phyloP scores from a whole-genome alignment of 1,140 invertebrate genomes.

The Drosophila ironensis region DNA sequence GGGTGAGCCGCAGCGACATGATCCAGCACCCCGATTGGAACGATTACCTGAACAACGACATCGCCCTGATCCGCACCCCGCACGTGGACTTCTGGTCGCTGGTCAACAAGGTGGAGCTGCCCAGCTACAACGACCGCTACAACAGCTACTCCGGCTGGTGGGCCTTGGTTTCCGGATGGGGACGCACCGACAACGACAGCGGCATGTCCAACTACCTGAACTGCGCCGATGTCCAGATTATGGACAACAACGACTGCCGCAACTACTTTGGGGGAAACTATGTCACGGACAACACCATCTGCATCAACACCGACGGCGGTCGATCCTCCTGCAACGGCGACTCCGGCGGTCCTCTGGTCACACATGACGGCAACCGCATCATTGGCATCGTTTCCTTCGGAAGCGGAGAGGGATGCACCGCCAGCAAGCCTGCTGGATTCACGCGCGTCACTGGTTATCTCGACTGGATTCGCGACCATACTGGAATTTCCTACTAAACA shows the following conservation, averaged over 20 bases:
- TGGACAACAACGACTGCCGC: constrained; percentile 30
- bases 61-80: constrained; percentile 21
- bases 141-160: constrained; percentile 31
- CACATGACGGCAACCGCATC: constrained; percentile 30
- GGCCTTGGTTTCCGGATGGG: constrained; percentile 25
- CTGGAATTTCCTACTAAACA: constrained; percentile 75
- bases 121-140: constrained; percentile 31
- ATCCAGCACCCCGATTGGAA: constrained; percentile 26
- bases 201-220: constrained; percentile 30
- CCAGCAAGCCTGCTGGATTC: constrained; percentile 83
- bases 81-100: constrained; percentile 30
- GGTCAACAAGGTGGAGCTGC: constrained; percentile 32
- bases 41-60: constrained; percentile 31
- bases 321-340: constrained; percentile 40
- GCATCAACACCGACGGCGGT: constrained; percentile 14
- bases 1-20: constrained; percentile 37
- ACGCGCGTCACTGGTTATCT: constrained; percentile 82
- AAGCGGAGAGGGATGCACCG: constrained; percentile 82
- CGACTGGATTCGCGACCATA: constrained; percentile 83
- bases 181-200: constrained; percentile 22
- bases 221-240: constrained; percentile 21
- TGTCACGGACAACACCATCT: constrained; percentile 27
- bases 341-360: constrained; percentile 43
- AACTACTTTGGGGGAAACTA: constrained; percentile 23
- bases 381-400: constrained; percentile 83